Evolutionary conservation across 2,113 vertebrate species (phyloP), one percentile per base, ranked within the genome.

Genomic region (Triplophysa dalaica): DNA sequence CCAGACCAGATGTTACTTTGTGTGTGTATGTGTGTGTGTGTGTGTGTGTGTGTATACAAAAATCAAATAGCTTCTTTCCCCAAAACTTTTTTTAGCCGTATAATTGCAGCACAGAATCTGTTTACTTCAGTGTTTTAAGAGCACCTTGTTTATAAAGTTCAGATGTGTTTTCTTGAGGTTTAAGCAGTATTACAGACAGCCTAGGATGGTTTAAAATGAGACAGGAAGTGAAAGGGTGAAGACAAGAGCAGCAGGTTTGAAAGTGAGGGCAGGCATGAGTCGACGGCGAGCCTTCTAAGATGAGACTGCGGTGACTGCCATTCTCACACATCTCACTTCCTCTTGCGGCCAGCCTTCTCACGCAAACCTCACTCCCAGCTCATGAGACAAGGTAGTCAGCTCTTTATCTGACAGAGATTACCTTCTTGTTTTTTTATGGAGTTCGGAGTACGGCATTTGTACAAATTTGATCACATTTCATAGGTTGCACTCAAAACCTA

Each of bases 241-340:
- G 21, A n/a, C 43, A n/a, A 41, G 80, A 84, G 69, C 75, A 78
- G 64, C 56, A 41, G 79, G 76, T 78, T 38, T 54, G 76, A 14
- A 60, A 79, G 70, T 24, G 61, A 79, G 76, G 60, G 72, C 65
- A 82, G 63, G 24, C 16, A 21, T 38, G 24, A 79, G 41, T 29
- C 19, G 41, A n/a, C 6, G 75, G 64, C 33, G 79, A 73, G 29
- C 2, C 19, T 45, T 41, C 56, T 75, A 24, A 82, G 76, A 82
- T 58, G 77, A 85, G 80, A 82, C 83, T 60, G 80, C 24, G 48
- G 64, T 66, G 70, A 56, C 75, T 84, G 83, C 61, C 76, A 41
- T 84, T 79, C 76, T 85, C 80, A 77, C 83, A 72, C 61, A 60
- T 76, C 58, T 82, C 72, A 82, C 80, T 85, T 85, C 83, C 80